A percentile compares a stretch with the other conserved stretches of the same genome.
Evolutionary conservation across 2,888 invertebrate genomes (phyloP).

Genomic region (Papilio protenor): DNA sequence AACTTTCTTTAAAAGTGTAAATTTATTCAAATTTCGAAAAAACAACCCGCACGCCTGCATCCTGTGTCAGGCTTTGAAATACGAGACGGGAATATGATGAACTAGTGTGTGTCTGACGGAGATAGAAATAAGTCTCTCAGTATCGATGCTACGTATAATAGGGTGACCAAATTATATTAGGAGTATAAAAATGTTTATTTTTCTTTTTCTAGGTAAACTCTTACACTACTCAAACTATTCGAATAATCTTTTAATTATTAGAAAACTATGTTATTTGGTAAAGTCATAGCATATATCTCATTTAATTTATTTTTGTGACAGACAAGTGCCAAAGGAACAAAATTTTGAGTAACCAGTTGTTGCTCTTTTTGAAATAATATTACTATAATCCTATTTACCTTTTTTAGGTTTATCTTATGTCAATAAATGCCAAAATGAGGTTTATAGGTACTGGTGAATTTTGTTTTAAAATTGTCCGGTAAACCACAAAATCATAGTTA

Average conservation of each 20-base stretch:
- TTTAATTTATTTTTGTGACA: too few relatives aligned
- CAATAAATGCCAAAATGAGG: neutral
- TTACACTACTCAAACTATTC: neutral
- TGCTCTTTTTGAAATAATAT: too few relatives aligned
- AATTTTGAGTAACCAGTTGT: too few relatives aligned
- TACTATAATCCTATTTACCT: too few relatives aligned
- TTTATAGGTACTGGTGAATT: neutral
- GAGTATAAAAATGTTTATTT: neutral
- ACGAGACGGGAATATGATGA: slow-evolving; percentile 47
- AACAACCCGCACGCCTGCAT: slow-evolving; percentile 68
- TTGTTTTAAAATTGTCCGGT: neutral
- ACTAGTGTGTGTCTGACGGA: slow-evolving; percentile 46
- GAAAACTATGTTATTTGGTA: neutral
- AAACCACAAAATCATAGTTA: slow-evolving; percentile 42
- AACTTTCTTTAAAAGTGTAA: slow-evolving; percentile 79
- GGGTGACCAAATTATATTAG: neutral
- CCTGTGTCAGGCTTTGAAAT: slow-evolving; percentile 61
- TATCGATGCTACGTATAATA: slow-evolving; percentile 13
- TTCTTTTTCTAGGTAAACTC: neutral
- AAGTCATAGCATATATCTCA: neutral
- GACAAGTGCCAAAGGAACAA: too few relatives aligned
- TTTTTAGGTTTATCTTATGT: too few relatives aligned
- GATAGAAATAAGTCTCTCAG: slow-evolving; percentile 44
- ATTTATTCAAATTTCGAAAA: slow-evolving; percentile 81
- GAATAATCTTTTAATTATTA: neutral